A percentile compares a stretch with the other conserved stretches of the same genome.
Conservation (phyloP, 1,140 invertebrate genomes). For the Caerostris darwini region DNA sequence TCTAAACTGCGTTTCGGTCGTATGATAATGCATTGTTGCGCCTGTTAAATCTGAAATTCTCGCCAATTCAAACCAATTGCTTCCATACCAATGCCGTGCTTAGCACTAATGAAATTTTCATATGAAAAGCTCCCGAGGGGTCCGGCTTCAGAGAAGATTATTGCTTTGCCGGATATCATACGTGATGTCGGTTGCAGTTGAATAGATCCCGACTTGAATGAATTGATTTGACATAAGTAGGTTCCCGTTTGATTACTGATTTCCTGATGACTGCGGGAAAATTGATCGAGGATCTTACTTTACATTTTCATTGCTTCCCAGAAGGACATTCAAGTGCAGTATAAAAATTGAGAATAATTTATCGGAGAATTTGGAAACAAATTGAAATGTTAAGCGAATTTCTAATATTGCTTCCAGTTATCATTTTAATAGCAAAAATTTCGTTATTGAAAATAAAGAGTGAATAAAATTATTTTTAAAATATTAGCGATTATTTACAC, state of each 20-base stretch:
- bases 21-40: conserved; percentile 11
- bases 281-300: background rate
- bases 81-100: conserved; percentile 14
- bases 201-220: conserved; percentile 26
- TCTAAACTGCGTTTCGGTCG: conserved; percentile 22
- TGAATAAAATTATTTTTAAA: too few species aligned
- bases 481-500: too few species aligned
- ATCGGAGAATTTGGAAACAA: background rate
- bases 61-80: conserved; percentile 19
- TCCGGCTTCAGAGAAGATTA: conserved; percentile 35
- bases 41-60: conserved; percentile 52
- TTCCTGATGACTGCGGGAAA: background rate
- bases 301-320: background rate
- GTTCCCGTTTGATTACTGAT: conserved; percentile 59
- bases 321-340: background rate
- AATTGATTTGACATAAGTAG: conserved; percentile 71
- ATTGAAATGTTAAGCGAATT: background rate
- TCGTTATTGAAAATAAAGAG: too few species aligned
- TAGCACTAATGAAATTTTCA: conserved; percentile 76
- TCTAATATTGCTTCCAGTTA: too few species aligned
- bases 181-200: conserved; percentile 15
- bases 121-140: conserved; percentile 64
- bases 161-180: conserved; percentile 51
- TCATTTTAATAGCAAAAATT: too few species aligned
- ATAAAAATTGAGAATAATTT: background rate